Evolutionary conservation across 1,140 invertebrate species (phyloP).

Genomic region (Chymomyza costata): DNA sequence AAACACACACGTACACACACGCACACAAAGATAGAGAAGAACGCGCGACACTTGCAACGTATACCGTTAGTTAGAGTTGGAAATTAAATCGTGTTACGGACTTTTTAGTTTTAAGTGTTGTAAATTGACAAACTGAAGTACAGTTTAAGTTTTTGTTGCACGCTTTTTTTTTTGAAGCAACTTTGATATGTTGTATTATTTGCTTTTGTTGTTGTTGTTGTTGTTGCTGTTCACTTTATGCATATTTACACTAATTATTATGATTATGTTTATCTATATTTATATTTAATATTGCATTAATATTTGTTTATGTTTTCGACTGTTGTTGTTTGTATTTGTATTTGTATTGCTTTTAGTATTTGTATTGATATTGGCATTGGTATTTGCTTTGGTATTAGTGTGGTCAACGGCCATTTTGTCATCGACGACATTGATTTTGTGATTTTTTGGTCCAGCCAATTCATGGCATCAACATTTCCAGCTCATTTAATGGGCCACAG

Average conservation of each 20-base stretch:
- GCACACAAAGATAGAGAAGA: no score
- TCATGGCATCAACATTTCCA: conserved; percentile 39
- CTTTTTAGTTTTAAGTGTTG: no score
- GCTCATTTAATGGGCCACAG: conserved; percentile 40
- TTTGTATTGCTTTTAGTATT: conserved; percentile 3
- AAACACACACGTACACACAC: conserved; percentile 16
- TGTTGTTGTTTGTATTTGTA: neutral
- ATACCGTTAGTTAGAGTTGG: conserved; percentile 30
- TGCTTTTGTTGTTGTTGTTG: conserved; percentile 6
- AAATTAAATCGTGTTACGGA: no score
- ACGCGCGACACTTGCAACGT: conserved; percentile 15
- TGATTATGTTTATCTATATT: no score
- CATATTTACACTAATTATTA: conserved; percentile 17
- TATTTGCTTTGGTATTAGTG: no score
- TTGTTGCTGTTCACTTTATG: conserved; percentile 33
- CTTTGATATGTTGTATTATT: neutral
- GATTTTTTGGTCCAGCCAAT: conserved; percentile 4
- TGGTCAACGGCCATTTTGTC: no score
- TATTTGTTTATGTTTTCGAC: conserved; percentile 11
- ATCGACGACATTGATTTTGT: no score
- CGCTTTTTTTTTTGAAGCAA: conserved; percentile 4
- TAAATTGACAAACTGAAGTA: no score
- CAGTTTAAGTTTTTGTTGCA: no score
- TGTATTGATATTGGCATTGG: conserved; percentile 4
- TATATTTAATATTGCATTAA: conserved; percentile 26